Evolutionary conservation across 1,140 invertebrate species (phyloP).

Genomic region (Melipona quadrifasciata): DNA sequence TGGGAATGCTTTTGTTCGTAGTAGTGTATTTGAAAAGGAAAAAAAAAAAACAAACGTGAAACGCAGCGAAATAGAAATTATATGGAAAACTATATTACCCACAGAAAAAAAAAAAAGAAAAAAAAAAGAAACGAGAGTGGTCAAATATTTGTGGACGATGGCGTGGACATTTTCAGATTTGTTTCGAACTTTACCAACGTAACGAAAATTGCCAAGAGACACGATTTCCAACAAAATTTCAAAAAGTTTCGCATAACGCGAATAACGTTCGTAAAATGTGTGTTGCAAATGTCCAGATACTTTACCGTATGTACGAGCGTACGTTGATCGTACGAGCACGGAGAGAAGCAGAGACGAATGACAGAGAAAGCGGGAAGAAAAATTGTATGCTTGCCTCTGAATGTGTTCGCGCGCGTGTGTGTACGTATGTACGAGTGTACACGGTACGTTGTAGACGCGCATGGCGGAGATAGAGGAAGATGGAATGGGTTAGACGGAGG

Average conservation of each 20-base stretch:
- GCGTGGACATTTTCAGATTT: too few relatives aligned
- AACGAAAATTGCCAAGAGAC: neutral
- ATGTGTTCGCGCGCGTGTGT: neutral
- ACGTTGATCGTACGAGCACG: constrained; percentile 3
- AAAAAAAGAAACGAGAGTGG: too few relatives aligned
- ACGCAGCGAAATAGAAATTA: too few relatives aligned
- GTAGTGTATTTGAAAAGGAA: too few relatives aligned
- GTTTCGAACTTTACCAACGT: neutral
- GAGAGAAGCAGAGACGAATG: neutral
- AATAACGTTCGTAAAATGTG: neutral
- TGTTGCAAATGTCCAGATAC: neutral
- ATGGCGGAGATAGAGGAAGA: constrained; percentile 9
- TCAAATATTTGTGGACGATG: too few relatives aligned
- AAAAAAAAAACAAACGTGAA: too few relatives aligned
- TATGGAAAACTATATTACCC: too few relatives aligned
- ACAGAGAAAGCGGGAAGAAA: neutral
- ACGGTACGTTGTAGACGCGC: constrained; percentile 1
- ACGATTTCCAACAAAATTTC: neutral
- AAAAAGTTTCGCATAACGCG: neutral
- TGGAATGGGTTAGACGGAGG: constrained; percentile 19
- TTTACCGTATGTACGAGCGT: too few relatives aligned
- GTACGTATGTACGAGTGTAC: too few relatives aligned
- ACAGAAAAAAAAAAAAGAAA: too few relatives aligned
- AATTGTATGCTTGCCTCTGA: constrained; percentile 7
- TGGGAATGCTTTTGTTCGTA: too few relatives aligned